Base-by-base conservation (phyloP, 2,888 invertebrate species). In the Sarcophaga rosellei region DNA sequence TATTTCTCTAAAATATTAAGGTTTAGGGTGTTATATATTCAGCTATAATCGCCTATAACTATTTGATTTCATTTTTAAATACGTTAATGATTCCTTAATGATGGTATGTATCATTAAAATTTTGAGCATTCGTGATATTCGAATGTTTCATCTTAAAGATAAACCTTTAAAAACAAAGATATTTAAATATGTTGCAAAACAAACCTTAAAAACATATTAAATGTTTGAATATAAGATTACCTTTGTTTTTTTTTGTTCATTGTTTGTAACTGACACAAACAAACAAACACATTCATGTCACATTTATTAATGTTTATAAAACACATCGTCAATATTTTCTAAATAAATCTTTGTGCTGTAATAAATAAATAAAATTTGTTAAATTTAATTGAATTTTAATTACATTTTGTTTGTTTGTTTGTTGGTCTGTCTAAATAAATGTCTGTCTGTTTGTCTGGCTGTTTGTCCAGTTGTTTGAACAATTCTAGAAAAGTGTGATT, bases 71-170 rank as follows among this genome's bases (percentile, higher is more conserved):
- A 15, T 73, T 73, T 21, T 17, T 45, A 73, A 44, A 47, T 78
- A 35, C 65, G 75, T 81, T 75, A 81, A 81, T 81, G 75, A 53
- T 69, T 69, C 68, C 75, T 81, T 81, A 81, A 81, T 81, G 81
- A 66, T 81, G 69, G 25, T 74, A 23, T 2, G 25, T 74, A 23
- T 2, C 61, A 21, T 44, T 73, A 12, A 62, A 12, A 62, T 59
- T 4, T 70, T 70, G 23, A 15, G 11, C 47, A 47, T 74, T 47
- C n/a, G 44, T 74, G 45, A 65, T 47, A 35, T 65, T 65, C 53
- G 63, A 65, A 53, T 75, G 74, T 63, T 47, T 47, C 74, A 63
- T 45, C 44, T 73, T 73, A 23, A 62, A 74, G 44, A 17, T 20
- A 73, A 62, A 73, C 12, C 20, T 72, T 44, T 5, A 45, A 25